Evolutionary conservation across 2,888 invertebrate genomes (phyloP).

Genomic region (Omphaloscelis lunosa): DNA sequence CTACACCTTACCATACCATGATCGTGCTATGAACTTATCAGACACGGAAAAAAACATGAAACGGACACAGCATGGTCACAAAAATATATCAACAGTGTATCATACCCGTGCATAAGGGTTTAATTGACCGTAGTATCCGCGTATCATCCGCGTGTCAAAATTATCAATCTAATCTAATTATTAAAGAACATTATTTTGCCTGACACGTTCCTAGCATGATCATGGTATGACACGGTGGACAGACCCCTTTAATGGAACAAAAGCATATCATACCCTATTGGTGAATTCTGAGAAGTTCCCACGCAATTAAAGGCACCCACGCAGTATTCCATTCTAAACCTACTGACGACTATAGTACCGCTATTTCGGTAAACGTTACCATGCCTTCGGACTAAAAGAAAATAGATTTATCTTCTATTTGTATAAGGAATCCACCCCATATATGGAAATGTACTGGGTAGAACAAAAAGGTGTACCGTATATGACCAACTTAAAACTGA

Average conservation of each 20-base stretch:
- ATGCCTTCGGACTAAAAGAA: background rate
- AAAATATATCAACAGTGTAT: too few species aligned
- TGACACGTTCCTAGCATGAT: too few species aligned
- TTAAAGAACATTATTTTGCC: too few species aligned
- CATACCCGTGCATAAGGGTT: too few species aligned
- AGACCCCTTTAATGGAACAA: background rate
- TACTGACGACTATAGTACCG: background rate
- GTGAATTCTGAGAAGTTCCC: background rate
- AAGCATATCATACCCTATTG: background rate
- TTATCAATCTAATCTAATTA: too few species aligned
- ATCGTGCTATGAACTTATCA: too few species aligned
- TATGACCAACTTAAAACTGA: background rate
- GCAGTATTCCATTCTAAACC: constrained; percentile 4
- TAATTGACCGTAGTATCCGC: too few species aligned
- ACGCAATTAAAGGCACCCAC: constrained; percentile 2
- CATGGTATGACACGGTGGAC: too few species aligned
- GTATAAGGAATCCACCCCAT: background rate
- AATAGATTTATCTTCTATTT: background rate
- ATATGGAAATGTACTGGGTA: background rate
- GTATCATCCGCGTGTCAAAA: too few species aligned
- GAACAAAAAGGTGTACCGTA: background rate
- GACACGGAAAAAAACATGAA: too few species aligned
- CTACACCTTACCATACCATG: too few species aligned
- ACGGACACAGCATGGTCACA: too few species aligned
- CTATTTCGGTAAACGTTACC: constrained; percentile 1